Base-by-base conservation (phyloP, 2,797 vertebrate species). In the Enteromius thamalakanensis region DNA sequence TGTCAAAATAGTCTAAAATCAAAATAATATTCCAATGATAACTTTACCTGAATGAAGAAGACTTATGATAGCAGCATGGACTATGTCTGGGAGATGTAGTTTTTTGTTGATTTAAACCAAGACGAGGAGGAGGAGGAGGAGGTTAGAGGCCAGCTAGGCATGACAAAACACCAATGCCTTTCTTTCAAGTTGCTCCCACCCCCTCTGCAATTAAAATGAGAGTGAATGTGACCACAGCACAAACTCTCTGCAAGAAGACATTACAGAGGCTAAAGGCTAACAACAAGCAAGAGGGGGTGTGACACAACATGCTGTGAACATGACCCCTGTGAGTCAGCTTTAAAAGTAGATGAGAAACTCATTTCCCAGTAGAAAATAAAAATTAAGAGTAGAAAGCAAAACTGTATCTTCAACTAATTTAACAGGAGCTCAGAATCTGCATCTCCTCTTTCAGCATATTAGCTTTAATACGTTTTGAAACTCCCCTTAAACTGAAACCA, bases 281-380 rank as follows among this genome's bases (percentile, higher is more conserved):
- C 88, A 87, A 90, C 69, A 82, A 89, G 75, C 42, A 71, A 81
- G 71, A 85, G 83, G 77, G 55, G 68, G 62, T 76, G 71, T 82
- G 81, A 76, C 64, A 69, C 34, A 47, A 76, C 81, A 82, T 45
- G 72, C 49, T 76, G 62, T 68, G 64, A 76, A 69, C 49, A 40
- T 68, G 72, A 76, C 62, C 81, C 58, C 64, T 58, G 64, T 82
- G 72, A 55, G 23, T 67, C 55, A 69, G 55, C 60, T 51, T 53
- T 76, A 67, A 67, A 72, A 76, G 71, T 65, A 76, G 11, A 34
- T 34, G 23, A 40, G 29, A 23, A 47, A 19, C 21, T 34, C 7
- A 23, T 11, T 42, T 53, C 67, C 5, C 8, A 64, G 62, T 32
- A 34, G 29, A 64, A 64, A 64, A 29, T 17, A 40, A 1, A 80